Evolutionary conservation across 2,888 invertebrate genomes (phyloP), one percentile per base, ranked within the genome.

Genomic region (Brachypalpus laphriformis): DNA sequence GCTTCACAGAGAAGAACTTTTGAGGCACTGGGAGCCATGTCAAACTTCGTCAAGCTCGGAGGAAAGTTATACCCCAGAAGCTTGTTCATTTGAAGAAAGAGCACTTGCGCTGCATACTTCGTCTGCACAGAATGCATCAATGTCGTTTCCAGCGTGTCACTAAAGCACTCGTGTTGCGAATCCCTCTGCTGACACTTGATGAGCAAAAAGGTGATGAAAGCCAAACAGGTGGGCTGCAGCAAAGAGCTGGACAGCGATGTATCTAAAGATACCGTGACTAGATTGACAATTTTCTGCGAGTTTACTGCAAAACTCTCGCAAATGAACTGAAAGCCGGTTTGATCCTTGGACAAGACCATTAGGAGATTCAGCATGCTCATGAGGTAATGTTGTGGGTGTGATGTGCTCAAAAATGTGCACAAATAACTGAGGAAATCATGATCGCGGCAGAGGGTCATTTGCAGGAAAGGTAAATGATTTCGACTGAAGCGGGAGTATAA

Each of bases 401-500:
- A 72, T 8, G 86, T 82, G 56, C 72, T 66, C 14, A 86, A 47
- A 11, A 86, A 76, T 16, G 72, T 56, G 49, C 86, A 86, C 14
- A 86, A 66, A 14, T 61, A 77, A 8, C 51, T 76, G 14, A 88
- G 76, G 22, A 87, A 77, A n/a, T 86, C 87, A 16, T 87, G 87
- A 83, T 92, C 91, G 0, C 91, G 90, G n/a, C 90, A 90, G 3
- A 90, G 85, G 1, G 87, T 89, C 2, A 88, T 87, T 87, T 91
- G 88, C 8, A 91, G 80, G 16, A 89, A 89, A 1, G 75, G 47
- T 49, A 89, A 89, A 28, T 90, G 89, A 11, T 87, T 34, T 7
- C 71, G 40, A 70, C 90, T 88, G 57, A 89, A 90, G n/a, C 89
- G 42, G 0, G 89, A 82, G 54, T 91, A 90, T 1, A 92, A 83